Evolutionary conservation across 2,113 vertebrate genomes (phyloP), one percentile per base, ranked within the genome.

Genomic region (Lepisosteus osseus): DNA sequence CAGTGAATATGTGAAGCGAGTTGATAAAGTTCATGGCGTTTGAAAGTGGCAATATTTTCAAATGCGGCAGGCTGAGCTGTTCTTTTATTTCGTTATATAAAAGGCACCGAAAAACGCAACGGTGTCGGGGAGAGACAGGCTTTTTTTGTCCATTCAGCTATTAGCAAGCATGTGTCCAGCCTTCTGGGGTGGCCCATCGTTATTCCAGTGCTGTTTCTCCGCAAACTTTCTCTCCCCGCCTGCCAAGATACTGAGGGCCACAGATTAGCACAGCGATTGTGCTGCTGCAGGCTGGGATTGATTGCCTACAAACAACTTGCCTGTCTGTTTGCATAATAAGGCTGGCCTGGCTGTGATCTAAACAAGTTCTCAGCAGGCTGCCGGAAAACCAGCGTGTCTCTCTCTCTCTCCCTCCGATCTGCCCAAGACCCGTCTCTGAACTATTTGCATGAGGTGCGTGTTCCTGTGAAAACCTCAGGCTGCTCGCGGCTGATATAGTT

Each of bases 91-190:
- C 29, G 29, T 29, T 29, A 29, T 29, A 29, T 29, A 29, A 29
- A 29, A 29, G 29, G 29, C 29, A 29, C 82, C 73, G 77, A 82
- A 87, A 84, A 87, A 76, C 69, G 67, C 45, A 65, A 29, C 29
- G 29, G 29, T 29, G 29, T 29, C 29, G 29, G 29, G 29, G 29
- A 29, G 29, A 29, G 29, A 29, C 29, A 29, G 47, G 47, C 9
- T 5, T 51, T 1, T 51, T 51, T 51, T 2, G 47, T 9, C 47
- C 65, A 67, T 13, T 67, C 47, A 51, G 45, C 6, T 29, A 51
- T 14, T 3, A 67, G 15, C 11, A 8, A 54, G 45, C 47, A 43
- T 59, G 8, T 59, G 29, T 54, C 55, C 68, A 57, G 41, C 42
- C 55, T 66, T 42, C 15, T 66, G 13, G 42, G 43, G 43, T 44